Conservation (phyloP, 1,140 invertebrate genomes). For the Anastrepha obliqua region DNA sequence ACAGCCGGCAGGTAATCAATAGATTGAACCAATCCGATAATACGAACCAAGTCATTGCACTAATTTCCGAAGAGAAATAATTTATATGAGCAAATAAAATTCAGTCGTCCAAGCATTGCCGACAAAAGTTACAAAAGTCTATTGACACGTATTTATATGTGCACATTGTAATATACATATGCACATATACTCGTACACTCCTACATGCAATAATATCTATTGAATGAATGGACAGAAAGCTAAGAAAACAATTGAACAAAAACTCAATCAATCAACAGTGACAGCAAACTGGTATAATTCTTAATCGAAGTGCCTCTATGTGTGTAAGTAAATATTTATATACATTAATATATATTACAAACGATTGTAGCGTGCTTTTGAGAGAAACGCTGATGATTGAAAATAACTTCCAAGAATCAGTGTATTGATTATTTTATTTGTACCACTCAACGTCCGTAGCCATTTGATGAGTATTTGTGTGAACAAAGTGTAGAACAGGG, state of each 20-base stretch:
- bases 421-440: slow-evolving; percentile 39
- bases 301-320: background rate
- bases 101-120: background rate
- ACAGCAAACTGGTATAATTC: background rate
- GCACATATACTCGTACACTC: no score
- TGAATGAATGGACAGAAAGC: no score
- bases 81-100: slow-evolving; percentile 21
- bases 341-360: background rate
- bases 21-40: slow-evolving; percentile 25
- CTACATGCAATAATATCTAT: no score
- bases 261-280: slow-evolving; percentile 1
- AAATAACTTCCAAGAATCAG: slow-evolving; percentile 16
- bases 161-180: no score
- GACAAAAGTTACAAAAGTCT: no score
- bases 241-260: background rate
- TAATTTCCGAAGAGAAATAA: background rate
- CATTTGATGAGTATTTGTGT: background rate
- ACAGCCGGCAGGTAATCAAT: slow-evolving; percentile 20
- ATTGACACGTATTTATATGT: no score
- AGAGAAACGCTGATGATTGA: background rate
- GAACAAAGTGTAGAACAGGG: background rate
- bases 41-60: background rate
- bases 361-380: background rate
- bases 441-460: background rate
- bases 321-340: background rate